These are phyloP conservation scores for Zenarchopterus dispar DNA, from an alignment of 2,797 vertebrate species.

Conservation along the genomic window DNA sequence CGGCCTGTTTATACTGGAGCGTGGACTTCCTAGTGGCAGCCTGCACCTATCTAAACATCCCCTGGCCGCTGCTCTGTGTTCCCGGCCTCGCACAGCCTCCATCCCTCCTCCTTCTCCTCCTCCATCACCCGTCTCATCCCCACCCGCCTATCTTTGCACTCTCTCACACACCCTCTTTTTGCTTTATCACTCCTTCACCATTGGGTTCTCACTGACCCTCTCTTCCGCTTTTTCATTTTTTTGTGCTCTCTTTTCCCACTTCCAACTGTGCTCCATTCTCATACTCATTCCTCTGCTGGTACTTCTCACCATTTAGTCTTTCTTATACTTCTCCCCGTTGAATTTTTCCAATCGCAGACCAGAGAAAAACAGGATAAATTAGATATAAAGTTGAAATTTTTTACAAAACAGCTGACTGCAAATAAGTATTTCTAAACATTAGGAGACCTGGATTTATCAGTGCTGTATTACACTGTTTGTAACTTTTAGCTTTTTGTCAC, in stretches of 20 bases:
- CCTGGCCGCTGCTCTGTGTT: slow-evolving; percentile 83
- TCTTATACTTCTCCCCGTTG: too few species aligned
- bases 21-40: slow-evolving; percentile 89
- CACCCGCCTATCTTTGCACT: slow-evolving; percentile 46
- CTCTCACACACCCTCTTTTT: slow-evolving; percentile 65
- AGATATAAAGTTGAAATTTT: too few species aligned
- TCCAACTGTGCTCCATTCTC: slow-evolving; percentile 1
- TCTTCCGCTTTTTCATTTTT: not conserved
- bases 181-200: slow-evolving; percentile 49
- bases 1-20: slow-evolving; percentile 88
- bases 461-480: too few species aligned
- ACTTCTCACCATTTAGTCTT: slow-evolving; percentile 16
- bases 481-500: too few species aligned
- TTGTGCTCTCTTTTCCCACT: not conserved
- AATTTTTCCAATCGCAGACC: too few species aligned
- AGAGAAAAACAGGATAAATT: too few species aligned
- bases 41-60: slow-evolving; percentile 90
- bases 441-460: too few species aligned
- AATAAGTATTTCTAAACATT: too few species aligned
- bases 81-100: slow-evolving; percentile 74
- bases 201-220: slow-evolving; percentile 12
- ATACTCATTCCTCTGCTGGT: slow-evolving; percentile 6
- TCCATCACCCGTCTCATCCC: slow-evolving; percentile 45
- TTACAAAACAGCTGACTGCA: too few species aligned
- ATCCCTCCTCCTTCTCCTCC: slow-evolving; percentile 9